phyloP scores from a whole-genome alignment of 2,888 invertebrate genomes.

The Steinernema hermaphroditum region DNA sequence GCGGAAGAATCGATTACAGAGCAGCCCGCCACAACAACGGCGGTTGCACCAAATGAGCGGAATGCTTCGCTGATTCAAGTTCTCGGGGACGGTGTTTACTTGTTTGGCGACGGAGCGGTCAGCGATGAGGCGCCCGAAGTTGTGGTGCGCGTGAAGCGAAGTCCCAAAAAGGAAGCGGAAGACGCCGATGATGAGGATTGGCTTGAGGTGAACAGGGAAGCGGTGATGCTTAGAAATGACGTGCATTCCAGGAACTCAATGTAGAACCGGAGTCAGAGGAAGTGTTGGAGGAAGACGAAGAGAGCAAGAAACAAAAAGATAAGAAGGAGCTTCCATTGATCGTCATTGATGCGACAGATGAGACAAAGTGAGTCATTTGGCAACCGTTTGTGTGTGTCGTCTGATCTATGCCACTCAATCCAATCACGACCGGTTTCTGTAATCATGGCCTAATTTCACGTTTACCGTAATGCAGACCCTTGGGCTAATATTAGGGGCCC shows the following conservation, averaged over 20 bases:
- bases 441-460: no score
- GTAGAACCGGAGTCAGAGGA: background rate
- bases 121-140: background rate
- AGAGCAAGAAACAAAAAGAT: constrained; percentile 36
- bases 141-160: background rate
- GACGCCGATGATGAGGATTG: constrained; percentile 40
- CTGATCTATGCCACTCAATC: background rate
- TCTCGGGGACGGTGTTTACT: constrained; percentile 15
- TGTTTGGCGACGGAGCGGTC: background rate
- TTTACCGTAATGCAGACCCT: no score
- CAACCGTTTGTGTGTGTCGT: background rate
- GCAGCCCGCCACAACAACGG: background rate
- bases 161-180: constrained; percentile 19
- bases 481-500: no score
- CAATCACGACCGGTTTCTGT: no score
- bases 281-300: background rate
- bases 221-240: background rate
- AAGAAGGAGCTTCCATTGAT: constrained; percentile 48
- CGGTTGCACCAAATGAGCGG: background rate
- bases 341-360: constrained; percentile 57
- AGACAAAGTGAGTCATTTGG: constrained; percentile 47
- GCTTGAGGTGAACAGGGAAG: constrained; percentile 35
- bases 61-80: constrained; percentile 9
- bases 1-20: constrained; percentile 12
- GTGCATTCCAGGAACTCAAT: background rate